A percentile compares a stretch with the other conserved stretches of the same genome.
Evolutionary conservation across 2,797 vertebrate species (phyloP).

Genomic region (Cyprinella venusta): DNA sequence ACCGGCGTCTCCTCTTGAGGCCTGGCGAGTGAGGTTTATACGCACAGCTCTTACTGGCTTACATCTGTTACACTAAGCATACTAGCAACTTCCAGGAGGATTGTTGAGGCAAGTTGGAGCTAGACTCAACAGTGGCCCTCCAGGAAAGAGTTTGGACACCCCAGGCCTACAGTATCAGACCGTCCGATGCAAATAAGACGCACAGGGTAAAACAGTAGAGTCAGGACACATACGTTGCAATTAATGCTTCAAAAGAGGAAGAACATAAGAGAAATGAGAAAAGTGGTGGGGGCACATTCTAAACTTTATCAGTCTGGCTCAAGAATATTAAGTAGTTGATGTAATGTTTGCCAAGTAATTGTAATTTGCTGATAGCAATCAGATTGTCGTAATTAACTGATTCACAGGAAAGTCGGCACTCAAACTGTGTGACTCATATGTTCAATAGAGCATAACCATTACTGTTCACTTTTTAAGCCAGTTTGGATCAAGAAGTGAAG

Average conservation of each 20-base stretch:
- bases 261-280: background rate
- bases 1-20: too few relatives aligned
- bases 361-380: slow-evolving; percentile 15
- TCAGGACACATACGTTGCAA: background rate
- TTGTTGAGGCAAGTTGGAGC: background rate
- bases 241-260: background rate
- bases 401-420: background rate
- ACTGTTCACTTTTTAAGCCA: background rate
- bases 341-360: background rate
- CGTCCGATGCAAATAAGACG: background rate
- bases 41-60: too few relatives aligned
- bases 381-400: slow-evolving; percentile 6
- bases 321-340: slow-evolving; percentile 13
- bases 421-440: background rate
- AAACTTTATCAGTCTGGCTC: background rate
- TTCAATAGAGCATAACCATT: background rate
- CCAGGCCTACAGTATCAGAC: background rate
- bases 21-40: too few relatives aligned
- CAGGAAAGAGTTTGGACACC: background rate
- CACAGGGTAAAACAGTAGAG: background rate
- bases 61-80: background rate
- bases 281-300: background rate
- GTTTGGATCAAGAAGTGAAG: background rate
- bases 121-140: background rate
- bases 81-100: background rate